Evolutionary conservation across 1,140 invertebrate genomes (phyloP).

Genomic region (Hyposmocoma kahamanoa): DNA sequence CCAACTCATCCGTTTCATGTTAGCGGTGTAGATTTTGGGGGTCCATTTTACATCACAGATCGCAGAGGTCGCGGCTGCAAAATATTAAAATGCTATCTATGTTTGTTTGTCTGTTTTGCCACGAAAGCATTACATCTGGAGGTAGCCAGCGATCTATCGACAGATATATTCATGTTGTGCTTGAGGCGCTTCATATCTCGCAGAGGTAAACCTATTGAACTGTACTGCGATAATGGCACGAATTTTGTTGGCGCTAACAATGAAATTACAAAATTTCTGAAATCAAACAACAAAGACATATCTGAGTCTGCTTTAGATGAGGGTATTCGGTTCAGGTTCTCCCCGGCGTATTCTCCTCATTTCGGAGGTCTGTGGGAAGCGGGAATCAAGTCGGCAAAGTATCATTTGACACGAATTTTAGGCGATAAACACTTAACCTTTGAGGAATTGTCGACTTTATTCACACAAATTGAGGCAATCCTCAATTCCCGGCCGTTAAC

Average conservation of each 20-base stretch:
- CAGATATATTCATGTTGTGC: background rate
- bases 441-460: too few relatives aligned
- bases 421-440: too few relatives aligned
- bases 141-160: background rate
- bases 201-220: background rate
- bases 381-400: too few relatives aligned
- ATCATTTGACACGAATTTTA: too few relatives aligned
- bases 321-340: too few relatives aligned
- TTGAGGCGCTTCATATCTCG: background rate
- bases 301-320: too few relatives aligned
- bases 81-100: background rate
- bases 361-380: too few relatives aligned
- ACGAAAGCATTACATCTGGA: background rate
- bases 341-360: too few relatives aligned
- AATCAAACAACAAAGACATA: too few relatives aligned
- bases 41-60: background rate
- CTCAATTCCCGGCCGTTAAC: too few relatives aligned
- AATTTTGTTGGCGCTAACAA: background rate
- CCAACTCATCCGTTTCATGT: background rate
- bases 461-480: too few relatives aligned
- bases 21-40: background rate
- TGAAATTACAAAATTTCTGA: background rate
- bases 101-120: background rate
- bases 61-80: background rate
- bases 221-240: constrained; percentile 1